Conservation (phyloP, 2,888 invertebrate species). For the Drosophila quinaria region DNA sequence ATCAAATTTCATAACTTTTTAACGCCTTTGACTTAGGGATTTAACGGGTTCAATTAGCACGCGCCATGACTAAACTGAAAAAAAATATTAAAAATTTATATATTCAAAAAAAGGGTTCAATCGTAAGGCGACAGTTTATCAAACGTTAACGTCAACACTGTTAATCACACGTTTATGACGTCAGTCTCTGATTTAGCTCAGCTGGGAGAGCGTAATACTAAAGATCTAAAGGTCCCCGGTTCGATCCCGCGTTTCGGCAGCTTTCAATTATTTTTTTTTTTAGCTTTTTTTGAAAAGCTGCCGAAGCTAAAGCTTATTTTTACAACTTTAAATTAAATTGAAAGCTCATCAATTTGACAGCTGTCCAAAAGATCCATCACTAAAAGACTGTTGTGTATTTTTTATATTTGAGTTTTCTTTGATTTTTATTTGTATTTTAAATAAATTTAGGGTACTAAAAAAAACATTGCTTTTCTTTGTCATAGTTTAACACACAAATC, state of each 20-base stretch:
- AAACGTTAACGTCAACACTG: not conserved
- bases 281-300: not conserved
- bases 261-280: not conserved
- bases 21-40: conserved; percentile 3
- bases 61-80: conserved; percentile 4
- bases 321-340: not conserved
- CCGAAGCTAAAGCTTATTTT: not conserved
- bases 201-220: conserved; percentile 93
- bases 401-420: conserved; percentile 3
- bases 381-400: not conserved
- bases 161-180: not conserved
- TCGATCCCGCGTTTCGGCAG: conserved; percentile 91
- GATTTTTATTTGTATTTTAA: conserved; percentile 26
- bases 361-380: not conserved
- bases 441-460: conserved; percentile 3
- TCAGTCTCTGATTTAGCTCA: conserved; percentile 86
- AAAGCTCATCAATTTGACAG: not conserved
- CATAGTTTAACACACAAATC: conserved; percentile 44
- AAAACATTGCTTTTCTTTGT: conserved; percentile 58
- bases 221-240: conserved; percentile 92
- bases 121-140: not conserved
- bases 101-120: not conserved
- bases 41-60: conserved; percentile 6
- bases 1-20: not conserved
- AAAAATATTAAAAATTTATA: not conserved